Base-by-base conservation (phyloP, 2,888 invertebrate genomes). In the Megalurothrips usitatus region DNA sequence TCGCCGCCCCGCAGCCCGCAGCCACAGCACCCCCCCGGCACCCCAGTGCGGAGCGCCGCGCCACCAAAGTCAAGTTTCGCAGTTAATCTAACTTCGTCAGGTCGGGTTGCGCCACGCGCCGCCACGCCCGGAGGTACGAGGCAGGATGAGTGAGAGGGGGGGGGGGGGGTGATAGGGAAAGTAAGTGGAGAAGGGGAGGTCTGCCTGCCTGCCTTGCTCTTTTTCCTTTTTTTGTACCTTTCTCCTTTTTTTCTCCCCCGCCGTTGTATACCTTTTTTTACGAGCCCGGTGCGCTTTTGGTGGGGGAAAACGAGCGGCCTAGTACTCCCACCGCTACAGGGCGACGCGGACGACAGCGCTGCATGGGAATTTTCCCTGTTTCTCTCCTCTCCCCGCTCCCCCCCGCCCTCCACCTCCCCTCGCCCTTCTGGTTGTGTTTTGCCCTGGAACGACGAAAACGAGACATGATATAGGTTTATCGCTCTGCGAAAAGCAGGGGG, bases 61-160 rank as follows among this genome's bases (percentile, higher is more conserved):
- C 6, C 26, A 75, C 68, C 68, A 75, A 75, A 75, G 68, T 75
- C 68, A 75, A 75, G 68, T 75, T 75, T 26, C 68, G 68, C 68
- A 75, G 68, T 75, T 75, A 75, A 75, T 75, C 68, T 75, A 75
- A 75, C 68, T 75, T 75, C 26, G 68, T 26, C 68, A 75, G 68
- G 68, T 75, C 68, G 68, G 68, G 68, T 75, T 75, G 68, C 68
- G 8, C 12, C 23, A 26, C 12, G 34, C 34, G 34, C 34, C 34
- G 34, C 34, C 34, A 43, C 34, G 34, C 34, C 34, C 6, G 34
- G 34, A 43, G 34, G 17, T 19, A 58, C 10, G 58, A 58, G 58
- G 17, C 19, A 58, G 52, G 19, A 19, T 17, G 52, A 52, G 52
- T 11, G 49, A 49, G 49, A 49, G 52, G 19, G 52, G 19, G 52